Evolutionary conservation across 2,888 invertebrate genomes (phyloP), one percentile per base, ranked within the genome.

Genomic region (Celastrina argiolus): DNA sequence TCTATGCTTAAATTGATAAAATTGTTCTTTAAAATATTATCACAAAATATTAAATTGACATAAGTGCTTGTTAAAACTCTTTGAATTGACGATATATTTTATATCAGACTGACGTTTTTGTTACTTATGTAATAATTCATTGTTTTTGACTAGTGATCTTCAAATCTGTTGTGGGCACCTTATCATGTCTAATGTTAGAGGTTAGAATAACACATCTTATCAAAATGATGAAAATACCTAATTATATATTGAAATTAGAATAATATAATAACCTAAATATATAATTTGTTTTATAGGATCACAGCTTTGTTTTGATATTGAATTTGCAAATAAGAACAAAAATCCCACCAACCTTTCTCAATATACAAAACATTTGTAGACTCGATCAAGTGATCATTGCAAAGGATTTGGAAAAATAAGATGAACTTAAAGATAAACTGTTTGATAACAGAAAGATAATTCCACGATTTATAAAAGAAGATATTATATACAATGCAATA

Each of bases 381-480:
- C 69, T 74, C 70, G 69, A 71, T 72, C 72, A 78, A 74, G 71
- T 79, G 70, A 71, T 74, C 71, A 74, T 74, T 74, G 71, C 71
- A 71, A 68, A 71, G 74, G 72, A 74, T 81, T 72, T 70, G 75
- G 71, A 73, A 74, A 74, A 80, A 77, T 74, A 74, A 82, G 80
- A 87, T 83, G 81, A 81, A 85, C 83, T 74, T 70, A 76, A 76
- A 76, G 88, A 87, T 88, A 89, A 83, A 78, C 78, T 75, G 69
- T 72, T 70, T 80, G 88, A 88, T 89, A 90, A 85, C 80, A 81
- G 69, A 73, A 73, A 84, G 89, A 90, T 89, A 88, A 88, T 74
- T 81, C 73, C 71, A 71, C 76, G 75, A 78, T 77, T 80, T 79
- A 73, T 74, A 71, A 71, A 71, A 68, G 74, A 73, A 74, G 70